Evolutionary conservation across 2,797 vertebrate genomes (phyloP), one percentile per base, ranked within the genome.

Genomic region (Oreortyx pictus): DNA sequence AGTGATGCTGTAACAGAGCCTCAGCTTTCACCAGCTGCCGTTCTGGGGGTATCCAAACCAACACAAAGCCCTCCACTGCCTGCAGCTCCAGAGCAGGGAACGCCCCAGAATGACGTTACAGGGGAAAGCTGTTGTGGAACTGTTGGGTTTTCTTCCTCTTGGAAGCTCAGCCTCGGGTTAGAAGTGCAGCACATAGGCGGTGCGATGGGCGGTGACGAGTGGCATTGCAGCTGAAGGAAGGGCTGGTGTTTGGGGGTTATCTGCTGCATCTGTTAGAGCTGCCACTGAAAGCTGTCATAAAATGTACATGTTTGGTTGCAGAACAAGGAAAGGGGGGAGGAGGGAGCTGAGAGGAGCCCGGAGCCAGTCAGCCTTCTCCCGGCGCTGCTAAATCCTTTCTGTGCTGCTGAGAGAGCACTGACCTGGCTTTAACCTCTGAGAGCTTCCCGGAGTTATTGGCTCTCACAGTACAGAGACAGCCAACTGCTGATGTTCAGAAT

Each of bases 401-500:
- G 0, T 74, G 64, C 66, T 27, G 47, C 81, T 60, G 85, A 68
- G 8, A 60, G 91, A 94, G 71, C 41, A 24, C 81, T 94, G 92
- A 84, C 92, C 89, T 54, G 64, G 10, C 86, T 86, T 47, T 82
- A 82, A 92, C 92, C 95, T 78, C 80, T 64, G 88, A 52, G 7
- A 79, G 86, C 77, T 93, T 91, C 91, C 89, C 92, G 80, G 71
- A 49, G 47, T 70, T 85, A 66, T 93, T 94, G 88, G 88, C 88
- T 92, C 83, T 79, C 20, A 0, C 80, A 43, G 0, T 60, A 39
- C n/a, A 71, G 57, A 50, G 82, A 67, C 82, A 92, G 88, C 80
- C 94, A 96, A 79, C 56, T 93, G 86, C 93, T 92, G 70, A 70
- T 71, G 86, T 76, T 84, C 56, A 71, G 14, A 84, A 79, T 47